phyloP scores from a whole-genome alignment of 1,140 invertebrate genomes.

The Heliconius melpomene region DNA sequence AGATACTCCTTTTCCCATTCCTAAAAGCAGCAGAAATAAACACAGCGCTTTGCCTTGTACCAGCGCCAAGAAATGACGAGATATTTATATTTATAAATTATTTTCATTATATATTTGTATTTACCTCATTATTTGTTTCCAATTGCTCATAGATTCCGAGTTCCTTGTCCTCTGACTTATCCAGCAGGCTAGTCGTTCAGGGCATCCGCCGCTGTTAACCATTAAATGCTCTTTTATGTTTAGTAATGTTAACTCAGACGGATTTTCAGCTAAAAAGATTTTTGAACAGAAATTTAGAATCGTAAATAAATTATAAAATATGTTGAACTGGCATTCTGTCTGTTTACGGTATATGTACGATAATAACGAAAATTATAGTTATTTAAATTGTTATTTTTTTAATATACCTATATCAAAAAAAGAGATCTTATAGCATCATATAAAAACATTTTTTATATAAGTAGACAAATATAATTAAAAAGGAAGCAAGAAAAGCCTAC shows the following conservation, averaged over 20 bases:
- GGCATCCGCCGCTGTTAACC: constrained; percentile 51
- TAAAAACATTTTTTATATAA: background rate
- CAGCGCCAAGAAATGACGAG: too few relatives aligned
- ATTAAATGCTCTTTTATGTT: constrained; percentile 52
- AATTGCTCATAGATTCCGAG: constrained; percentile 28
- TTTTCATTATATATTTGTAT: background rate
- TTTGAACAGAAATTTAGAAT: background rate
- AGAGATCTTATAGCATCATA: background rate
- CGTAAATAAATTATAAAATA: too few relatives aligned
- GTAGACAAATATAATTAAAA: background rate
- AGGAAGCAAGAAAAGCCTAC: background rate
- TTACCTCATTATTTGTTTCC: constrained; percentile 61
- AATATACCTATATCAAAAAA: background rate
- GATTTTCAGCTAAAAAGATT: constrained; percentile 45
- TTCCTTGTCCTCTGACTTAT: constrained; percentile 46
- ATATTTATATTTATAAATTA: background rate
- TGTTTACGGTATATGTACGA: too few relatives aligned
- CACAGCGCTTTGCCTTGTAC: too few relatives aligned
- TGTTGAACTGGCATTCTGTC: too few relatives aligned
- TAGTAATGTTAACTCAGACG: constrained; percentile 42
- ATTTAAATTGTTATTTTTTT: too few relatives aligned
- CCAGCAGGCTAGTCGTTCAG: constrained; percentile 62
- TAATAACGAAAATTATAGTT: too few relatives aligned
- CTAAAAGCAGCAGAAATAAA: too few relatives aligned
- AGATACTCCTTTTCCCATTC: too few relatives aligned